Evolutionary conservation across 1,140 invertebrate species (phyloP).

Genomic region (Brachionus calyciflorus): DNA sequence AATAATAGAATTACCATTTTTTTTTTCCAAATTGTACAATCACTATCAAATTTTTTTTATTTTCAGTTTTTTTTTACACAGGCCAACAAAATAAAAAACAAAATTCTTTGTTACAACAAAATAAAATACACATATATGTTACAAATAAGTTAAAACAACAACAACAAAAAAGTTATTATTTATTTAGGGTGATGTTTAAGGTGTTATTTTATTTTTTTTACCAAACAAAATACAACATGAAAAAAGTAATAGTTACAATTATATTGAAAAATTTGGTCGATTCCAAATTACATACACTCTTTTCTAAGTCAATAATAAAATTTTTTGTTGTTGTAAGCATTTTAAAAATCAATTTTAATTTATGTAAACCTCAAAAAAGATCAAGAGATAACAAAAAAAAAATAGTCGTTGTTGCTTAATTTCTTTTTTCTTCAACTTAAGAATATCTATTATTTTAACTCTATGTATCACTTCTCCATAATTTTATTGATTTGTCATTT

Average conservation of each 20-base stretch:
- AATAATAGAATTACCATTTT: neutral
- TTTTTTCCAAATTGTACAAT: too few relatives aligned
- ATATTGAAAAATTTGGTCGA: constrained; percentile 7
- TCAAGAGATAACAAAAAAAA: too few relatives aligned
- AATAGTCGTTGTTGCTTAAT: constrained; percentile 6
- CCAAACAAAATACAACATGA: too few relatives aligned
- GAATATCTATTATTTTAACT: neutral
- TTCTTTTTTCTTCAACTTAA: neutral
- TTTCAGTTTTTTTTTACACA: neutral
- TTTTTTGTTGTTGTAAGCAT: too few relatives aligned
- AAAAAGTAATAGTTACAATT: too few relatives aligned
- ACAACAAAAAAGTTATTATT: too few relatives aligned
- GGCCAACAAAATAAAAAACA: constrained; percentile 25
- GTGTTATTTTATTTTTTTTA: too few relatives aligned
- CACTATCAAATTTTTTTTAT: too few relatives aligned
- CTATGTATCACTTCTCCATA: constrained; percentile 68
- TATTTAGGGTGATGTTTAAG: too few relatives aligned
- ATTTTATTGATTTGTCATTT: constrained; percentile 96
- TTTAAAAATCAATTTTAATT: constrained; percentile 29
- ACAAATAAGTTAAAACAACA: constrained; percentile 42
- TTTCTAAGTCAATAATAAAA: neutral
- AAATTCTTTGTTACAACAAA: neutral
- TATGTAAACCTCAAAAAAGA: too few relatives aligned
- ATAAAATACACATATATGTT: constrained; percentile 24
- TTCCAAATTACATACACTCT: constrained; percentile 22